Evolutionary conservation across 1,140 invertebrate genomes (phyloP).

Genomic region (Drosophila gunungcola): DNA sequence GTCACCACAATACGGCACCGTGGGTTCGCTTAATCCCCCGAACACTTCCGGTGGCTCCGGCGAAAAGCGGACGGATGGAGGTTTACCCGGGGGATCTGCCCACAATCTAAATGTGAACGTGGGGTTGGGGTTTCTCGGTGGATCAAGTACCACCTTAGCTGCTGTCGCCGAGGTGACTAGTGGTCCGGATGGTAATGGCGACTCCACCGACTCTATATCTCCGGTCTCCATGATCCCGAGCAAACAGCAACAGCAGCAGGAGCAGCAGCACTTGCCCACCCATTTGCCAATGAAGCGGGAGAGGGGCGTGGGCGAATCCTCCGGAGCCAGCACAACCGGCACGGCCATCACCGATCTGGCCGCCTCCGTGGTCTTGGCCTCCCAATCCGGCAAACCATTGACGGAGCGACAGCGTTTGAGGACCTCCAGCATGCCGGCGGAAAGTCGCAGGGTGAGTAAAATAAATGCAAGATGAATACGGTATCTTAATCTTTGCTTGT

Average conservation of each 20-base stretch:
- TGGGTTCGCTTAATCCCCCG: conserved; percentile 7
- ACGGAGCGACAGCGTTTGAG: conserved; percentile 74
- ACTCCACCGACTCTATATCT: conserved; percentile 47
- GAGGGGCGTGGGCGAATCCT: conserved; percentile 60
- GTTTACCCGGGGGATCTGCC: conserved; percentile 16
- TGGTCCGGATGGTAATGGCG: conserved; percentile 53
- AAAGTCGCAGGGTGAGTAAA: conserved; percentile 75
- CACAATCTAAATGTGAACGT: conserved; percentile 18
- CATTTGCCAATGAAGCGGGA: conserved; percentile 48
- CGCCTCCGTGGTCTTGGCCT: conserved; percentile 1
- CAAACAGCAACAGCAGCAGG: conserved; percentile 11
- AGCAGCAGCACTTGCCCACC: conserved; percentile 9
- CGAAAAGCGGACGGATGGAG: conserved; percentile 3
- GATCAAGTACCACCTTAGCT: conserved; percentile 55
- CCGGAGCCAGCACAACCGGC: conserved; percentile 13
- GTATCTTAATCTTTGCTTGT: too few relatives aligned
- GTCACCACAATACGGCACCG: conserved; percentile 72
- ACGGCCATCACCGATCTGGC: conserved; percentile 12
- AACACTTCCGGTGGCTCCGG: not conserved
- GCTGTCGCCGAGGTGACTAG: conserved; percentile 69
- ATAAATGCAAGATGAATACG: too few relatives aligned
- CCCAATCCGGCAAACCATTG: conserved; percentile 21
- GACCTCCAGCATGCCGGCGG: conserved; percentile 84
- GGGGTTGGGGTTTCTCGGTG: conserved; percentile 48
- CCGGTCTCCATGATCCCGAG: not conserved